These are phyloP conservation scores for Solenopsis fugax DNA, from an alignment of 1,140 invertebrate species.

Conservation along the genomic window DNA sequence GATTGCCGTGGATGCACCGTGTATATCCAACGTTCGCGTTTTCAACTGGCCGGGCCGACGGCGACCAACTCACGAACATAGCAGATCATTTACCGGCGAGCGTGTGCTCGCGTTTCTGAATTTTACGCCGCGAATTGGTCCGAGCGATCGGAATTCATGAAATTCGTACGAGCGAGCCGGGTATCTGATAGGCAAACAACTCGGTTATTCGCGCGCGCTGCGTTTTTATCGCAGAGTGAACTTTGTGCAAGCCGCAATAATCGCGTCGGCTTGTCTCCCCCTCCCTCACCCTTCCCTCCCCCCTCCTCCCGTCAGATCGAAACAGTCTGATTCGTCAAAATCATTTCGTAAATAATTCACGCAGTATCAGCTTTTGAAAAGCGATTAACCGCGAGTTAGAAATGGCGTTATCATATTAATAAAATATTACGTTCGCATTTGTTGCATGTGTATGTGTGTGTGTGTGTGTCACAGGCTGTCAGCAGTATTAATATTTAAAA, in stretches of 20 bases:
- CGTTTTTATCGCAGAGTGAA: slow-evolving; percentile 64
- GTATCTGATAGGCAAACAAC: slow-evolving; percentile 55
- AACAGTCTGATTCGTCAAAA: slow-evolving; percentile 23
- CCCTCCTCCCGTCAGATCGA: neutral
- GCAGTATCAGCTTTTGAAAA: neutral
- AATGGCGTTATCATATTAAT: slow-evolving; percentile 22
- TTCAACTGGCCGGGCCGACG: neutral
- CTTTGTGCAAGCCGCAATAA: slow-evolving; percentile 50
- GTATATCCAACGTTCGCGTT: neutral
- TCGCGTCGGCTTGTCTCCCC: neutral
- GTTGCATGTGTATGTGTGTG: too few relatives aligned
- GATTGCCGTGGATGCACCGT: neutral
- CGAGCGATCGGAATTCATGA: slow-evolving; percentile 65
- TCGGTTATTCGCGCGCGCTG: slow-evolving; percentile 58
- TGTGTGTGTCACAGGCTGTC: too few relatives aligned
- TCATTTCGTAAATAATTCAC: slow-evolving; percentile 41
- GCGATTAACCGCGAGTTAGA: slow-evolving; percentile 25
- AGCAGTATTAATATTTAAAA: neutral
- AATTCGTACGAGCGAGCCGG: slow-evolving; percentile 51
- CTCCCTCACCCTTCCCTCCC: too few relatives aligned
- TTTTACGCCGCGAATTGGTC: slow-evolving; percentile 59
- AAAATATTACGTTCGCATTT: slow-evolving; percentile 10
- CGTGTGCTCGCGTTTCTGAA: slow-evolving; percentile 51
- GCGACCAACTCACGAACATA: slow-evolving; percentile 38
- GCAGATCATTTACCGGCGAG: slow-evolving; percentile 60